Evolutionary conservation across 1,140 invertebrate genomes (phyloP).

Genomic region (Oedothorax gibbosus): DNA sequence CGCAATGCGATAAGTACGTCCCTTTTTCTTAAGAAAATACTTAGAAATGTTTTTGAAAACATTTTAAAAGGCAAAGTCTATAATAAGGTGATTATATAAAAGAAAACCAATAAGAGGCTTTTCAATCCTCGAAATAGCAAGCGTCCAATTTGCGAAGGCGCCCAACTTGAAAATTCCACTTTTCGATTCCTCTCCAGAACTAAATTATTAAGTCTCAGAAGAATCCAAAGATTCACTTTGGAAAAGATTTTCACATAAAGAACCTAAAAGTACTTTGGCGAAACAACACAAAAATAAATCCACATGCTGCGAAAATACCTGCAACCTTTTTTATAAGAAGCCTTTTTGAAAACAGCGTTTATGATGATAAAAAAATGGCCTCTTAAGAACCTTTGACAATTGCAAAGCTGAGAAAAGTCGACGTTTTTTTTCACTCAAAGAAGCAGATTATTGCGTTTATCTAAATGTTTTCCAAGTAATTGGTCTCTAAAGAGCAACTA

Average conservation of each 20-base stretch:
- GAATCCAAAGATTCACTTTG: neutral
- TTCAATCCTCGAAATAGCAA: neutral
- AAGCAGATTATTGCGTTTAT: conserved; percentile 42
- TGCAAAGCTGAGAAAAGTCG: conserved; percentile 35
- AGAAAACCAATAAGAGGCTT: no score
- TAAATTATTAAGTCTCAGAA: neutral
- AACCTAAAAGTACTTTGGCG: neutral
- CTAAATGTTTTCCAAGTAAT: conserved; percentile 37
- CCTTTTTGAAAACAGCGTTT: conserved; percentile 45
- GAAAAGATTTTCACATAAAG: neutral
- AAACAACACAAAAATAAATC: neutral
- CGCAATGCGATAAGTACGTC: no score
- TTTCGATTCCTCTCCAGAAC: no score
- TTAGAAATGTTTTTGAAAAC: no score
- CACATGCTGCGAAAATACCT: neutral
- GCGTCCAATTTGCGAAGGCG: neutral
- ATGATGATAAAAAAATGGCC: conserved; percentile 19
- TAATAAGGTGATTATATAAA: no score
- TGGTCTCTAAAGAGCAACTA: conserved; percentile 21
- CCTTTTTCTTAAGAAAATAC: no score
- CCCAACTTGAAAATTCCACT: no score
- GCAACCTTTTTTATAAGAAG: conserved; percentile 17
- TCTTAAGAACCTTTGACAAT: conserved; percentile 17
- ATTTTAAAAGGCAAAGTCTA: no score
- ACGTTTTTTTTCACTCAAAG: neutral